A percentile compares a stretch with the other conserved stretches of the same genome.
Conservation (phyloP, 2,113 vertebrate species). For the Pterocles burchelli region DNA sequence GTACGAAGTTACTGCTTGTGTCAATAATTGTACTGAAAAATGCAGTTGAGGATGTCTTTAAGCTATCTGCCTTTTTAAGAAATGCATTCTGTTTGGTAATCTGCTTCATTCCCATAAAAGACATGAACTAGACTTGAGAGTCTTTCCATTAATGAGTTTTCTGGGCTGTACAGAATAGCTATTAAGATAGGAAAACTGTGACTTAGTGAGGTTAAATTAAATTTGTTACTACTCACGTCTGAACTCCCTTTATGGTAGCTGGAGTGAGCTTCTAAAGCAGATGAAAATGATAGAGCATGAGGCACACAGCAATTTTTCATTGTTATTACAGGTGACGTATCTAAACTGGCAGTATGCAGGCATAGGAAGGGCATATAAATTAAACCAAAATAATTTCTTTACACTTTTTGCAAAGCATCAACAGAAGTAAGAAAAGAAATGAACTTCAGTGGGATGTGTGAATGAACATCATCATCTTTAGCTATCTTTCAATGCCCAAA, state of each 20-base stretch:
- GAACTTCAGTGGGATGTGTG: slow-evolving; percentile 35
- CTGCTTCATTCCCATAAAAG: slow-evolving; percentile 32
- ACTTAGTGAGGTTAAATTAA: slow-evolving; percentile 74
- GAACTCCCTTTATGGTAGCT: slow-evolving; percentile 74
- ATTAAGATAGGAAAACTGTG: slow-evolving; percentile 68
- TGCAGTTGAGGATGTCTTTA: slow-evolving; percentile 13
- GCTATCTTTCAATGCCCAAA: slow-evolving; percentile 14
- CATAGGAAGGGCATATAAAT: slow-evolving; percentile 68
- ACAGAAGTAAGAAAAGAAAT: slow-evolving; percentile 56
- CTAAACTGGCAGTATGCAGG: slow-evolving; percentile 78
- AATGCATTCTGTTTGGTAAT: slow-evolving; percentile 29
- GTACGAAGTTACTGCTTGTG: neutral
- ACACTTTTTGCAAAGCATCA: slow-evolving; percentile 45
- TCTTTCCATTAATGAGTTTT: slow-evolving; percentile 64
- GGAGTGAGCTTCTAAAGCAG: slow-evolving; percentile 53
- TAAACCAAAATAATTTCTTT: slow-evolving; percentile 71
- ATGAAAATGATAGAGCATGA: slow-evolving; percentile 60
- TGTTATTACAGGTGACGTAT: slow-evolving; percentile 88
- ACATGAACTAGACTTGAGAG: slow-evolving; percentile 49
- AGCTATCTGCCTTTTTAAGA: neutral
- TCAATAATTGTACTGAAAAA: neutral
- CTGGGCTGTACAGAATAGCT: slow-evolving; percentile 63
- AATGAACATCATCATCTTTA: slow-evolving; percentile 53
- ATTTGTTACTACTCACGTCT: slow-evolving; percentile 78
- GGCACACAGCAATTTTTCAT: slow-evolving; percentile 87